These are phyloP conservation scores for Adelphocoris suturalis DNA, from an alignment of 2,888 invertebrate genomes.

Conservation along the genomic window DNA sequence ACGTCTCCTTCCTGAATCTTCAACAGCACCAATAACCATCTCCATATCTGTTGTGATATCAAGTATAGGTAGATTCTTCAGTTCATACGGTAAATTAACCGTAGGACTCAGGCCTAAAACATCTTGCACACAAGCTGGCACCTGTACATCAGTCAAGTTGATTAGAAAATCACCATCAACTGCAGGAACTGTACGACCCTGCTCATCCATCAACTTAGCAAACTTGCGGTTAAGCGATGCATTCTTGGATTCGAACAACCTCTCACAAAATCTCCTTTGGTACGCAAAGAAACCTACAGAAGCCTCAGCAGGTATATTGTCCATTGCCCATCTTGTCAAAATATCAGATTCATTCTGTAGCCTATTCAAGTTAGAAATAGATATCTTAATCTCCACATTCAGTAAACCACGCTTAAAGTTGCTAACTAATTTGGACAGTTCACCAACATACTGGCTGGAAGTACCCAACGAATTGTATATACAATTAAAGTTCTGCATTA, in stretches of 20 bases:
- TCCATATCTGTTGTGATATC: constrained; percentile 5
- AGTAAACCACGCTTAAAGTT: not conserved
- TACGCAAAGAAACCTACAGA: not conserved
- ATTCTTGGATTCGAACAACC: not conserved
- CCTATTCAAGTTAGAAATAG: not conserved
- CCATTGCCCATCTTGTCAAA: not conserved
- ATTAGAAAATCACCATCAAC: too few species aligned
- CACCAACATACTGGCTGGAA: not conserved
- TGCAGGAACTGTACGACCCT: too few species aligned
- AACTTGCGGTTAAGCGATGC: too few species aligned
- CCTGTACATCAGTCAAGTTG: too few species aligned
- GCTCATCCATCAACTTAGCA: too few species aligned
- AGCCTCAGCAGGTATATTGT: not conserved
- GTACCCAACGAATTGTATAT: not conserved
- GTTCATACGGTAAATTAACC: too few species aligned
- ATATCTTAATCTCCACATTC: not conserved
- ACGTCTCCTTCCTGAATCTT: not conserved
- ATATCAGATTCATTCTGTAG: not conserved
- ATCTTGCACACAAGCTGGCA: too few species aligned
- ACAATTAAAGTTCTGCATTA: not conserved
- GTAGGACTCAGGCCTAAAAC: too few species aligned
- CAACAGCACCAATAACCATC: not conserved
- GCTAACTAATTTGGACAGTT: not conserved
- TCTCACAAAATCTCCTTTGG: not conserved
- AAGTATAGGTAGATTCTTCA: too few species aligned